A percentile compares a stretch with the other conserved stretches of the same genome.
Evolutionary conservation across 1,140 invertebrate species (phyloP).

Genomic region (Euura lappo): DNA sequence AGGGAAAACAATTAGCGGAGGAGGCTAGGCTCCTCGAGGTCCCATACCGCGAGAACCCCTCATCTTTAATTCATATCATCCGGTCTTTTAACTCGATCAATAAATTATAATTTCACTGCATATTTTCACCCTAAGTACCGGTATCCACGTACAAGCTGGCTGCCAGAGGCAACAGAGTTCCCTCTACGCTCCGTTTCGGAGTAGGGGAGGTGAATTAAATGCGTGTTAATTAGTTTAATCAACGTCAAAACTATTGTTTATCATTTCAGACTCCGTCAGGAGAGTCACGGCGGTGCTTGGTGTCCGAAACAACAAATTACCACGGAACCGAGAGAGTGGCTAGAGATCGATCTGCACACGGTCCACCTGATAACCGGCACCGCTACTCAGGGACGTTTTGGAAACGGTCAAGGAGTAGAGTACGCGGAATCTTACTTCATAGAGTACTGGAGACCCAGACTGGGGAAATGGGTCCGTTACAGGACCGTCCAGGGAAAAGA

Average conservation of each 20-base stretch:
- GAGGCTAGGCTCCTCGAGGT: background rate
- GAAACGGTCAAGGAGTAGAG: conserved; percentile 83
- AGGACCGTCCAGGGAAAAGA: conserved; percentile 69
- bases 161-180: no score
- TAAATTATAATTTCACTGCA: conserved; percentile 60
- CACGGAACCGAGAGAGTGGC: conserved; percentile 76
- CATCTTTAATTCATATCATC: conserved; percentile 61
- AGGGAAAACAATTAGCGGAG: conserved; percentile 6
- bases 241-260: conserved; percentile 14
- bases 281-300: conserved; percentile 84
- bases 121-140: conserved; percentile 19
- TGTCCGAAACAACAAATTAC: conserved; percentile 79
- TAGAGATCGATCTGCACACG: conserved; percentile 77
- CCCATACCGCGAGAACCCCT: conserved; percentile 24
- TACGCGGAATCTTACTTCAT: conserved; percentile 78
- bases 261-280: conserved; percentile 73
- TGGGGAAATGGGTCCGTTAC: conserved; percentile 77
- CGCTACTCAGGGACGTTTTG: conserved; percentile 84
- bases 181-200: background rate
- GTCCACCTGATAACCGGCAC: conserved; percentile 80
- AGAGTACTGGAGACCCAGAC: conserved; percentile 77
- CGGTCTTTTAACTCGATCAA: conserved; percentile 54
- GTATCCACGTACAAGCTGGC: background rate
- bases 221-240: conserved; percentile 17
- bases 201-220: background rate